Conservation (phyloP, 2,113 vertebrate species). For the Lamprotornis superbus region DNA sequence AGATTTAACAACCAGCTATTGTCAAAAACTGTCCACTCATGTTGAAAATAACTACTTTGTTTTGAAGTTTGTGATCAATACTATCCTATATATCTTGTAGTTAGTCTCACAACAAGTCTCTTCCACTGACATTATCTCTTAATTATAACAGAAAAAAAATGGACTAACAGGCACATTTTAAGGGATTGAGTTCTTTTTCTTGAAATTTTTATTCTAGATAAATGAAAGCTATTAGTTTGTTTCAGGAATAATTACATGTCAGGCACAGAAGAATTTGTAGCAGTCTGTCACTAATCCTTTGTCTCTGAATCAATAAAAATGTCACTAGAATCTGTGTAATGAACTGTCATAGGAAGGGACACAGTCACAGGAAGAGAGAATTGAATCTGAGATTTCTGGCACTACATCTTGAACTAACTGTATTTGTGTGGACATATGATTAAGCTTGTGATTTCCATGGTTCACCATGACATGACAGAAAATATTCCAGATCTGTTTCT, state of each 20-base stretch:
- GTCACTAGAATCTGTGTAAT: neutral
- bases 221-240: conserved; percentile 32
- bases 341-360: neutral
- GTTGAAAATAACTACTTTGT: conserved; percentile 41
- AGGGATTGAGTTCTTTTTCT: neutral
- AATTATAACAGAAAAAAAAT: conserved; percentile 3
- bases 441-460: neutral
- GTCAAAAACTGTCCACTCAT: neutral
- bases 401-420: neutral
- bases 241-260: conserved; percentile 2
- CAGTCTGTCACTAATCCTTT: neutral
- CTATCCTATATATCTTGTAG: neutral
- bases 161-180: neutral
- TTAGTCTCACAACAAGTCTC: neutral
- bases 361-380: neutral
- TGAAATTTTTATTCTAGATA: conserved; percentile 26
- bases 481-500: neutral
- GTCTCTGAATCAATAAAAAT: conserved; percentile 39
- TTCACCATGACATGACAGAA: neutral
- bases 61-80: conserved; percentile 8
- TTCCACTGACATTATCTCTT: conserved; percentile 21
- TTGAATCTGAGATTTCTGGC: neutral
- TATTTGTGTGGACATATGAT: neutral
- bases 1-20: neutral
- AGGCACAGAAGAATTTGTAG: conserved; percentile 16